Conservation (phyloP, 2,888 invertebrate genomes). For the Biston stratarius region DNA sequence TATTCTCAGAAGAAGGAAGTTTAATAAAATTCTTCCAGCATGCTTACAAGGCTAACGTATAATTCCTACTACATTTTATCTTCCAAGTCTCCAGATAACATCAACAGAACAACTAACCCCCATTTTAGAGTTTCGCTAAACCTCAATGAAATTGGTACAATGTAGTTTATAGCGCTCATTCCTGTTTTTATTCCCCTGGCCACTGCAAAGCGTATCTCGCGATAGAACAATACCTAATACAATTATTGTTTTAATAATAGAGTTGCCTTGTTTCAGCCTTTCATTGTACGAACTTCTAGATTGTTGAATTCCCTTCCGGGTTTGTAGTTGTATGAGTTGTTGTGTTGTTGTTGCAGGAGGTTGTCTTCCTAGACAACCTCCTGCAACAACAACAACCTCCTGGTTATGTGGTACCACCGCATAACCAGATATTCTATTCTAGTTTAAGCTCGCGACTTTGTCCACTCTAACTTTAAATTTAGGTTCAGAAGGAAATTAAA, state of each 20-base stretch:
- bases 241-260: slow-evolving; percentile 10
- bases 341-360: too few relatives aligned
- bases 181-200: slow-evolving; percentile 55
- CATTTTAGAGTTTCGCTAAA: slow-evolving; percentile 3
- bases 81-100: slow-evolving; percentile 3
- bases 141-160: slow-evolving; percentile 45
- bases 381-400: not conserved
- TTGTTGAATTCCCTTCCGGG: not conserved
- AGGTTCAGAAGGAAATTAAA: too few relatives aligned
- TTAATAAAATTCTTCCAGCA: not conserved
- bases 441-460: too few relatives aligned
- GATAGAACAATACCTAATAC: slow-evolving; percentile 2
- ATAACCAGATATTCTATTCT: too few relatives aligned
- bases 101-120: slow-evolving; percentile 9
- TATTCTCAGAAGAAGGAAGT: too few relatives aligned
- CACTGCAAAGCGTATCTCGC: slow-evolving; percentile 36
- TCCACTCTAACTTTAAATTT: too few relatives aligned
- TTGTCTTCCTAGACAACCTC: too few relatives aligned
- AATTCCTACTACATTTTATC: slow-evolving; percentile 7
- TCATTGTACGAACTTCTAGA: not conserved
- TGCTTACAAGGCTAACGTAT: not conserved
- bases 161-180: slow-evolving; percentile 61
- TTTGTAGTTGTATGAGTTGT: not conserved
- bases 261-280: not conserved
- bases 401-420: too few relatives aligned